Conservation (phyloP, 1,140 invertebrate genomes). For the Drosophila ercepeae region DNA sequence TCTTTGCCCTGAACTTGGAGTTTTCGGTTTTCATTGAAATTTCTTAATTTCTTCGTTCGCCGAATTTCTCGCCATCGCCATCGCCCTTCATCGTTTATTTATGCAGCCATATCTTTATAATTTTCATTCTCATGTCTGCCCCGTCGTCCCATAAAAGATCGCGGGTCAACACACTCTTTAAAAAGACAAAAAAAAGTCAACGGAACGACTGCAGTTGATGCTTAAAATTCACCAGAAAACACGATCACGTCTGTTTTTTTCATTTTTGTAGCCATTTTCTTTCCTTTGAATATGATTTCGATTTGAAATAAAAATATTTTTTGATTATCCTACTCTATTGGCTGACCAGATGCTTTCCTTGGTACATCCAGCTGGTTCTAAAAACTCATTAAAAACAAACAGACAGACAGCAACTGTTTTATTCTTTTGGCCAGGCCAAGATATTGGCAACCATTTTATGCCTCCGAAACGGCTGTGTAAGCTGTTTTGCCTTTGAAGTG, state of each 20-base stretch:
- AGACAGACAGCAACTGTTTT: neutral
- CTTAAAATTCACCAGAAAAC: neutral
- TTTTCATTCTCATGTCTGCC: conserved; percentile 18
- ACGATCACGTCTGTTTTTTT: neutral
- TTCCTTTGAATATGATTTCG: neutral
- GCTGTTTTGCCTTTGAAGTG: too few relatives aligned
- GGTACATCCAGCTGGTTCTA: neutral
- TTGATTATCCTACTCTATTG: neutral
- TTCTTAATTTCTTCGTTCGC: conserved; percentile 45
- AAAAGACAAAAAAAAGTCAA: neutral
- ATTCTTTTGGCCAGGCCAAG: too few relatives aligned
- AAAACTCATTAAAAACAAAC: neutral
- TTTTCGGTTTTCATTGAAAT: conserved; percentile 33
- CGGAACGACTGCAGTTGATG: neutral
- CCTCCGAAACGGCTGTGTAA: too few relatives aligned
- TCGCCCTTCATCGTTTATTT: conserved; percentile 40
- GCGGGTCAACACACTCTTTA: neutral
- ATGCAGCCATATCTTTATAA: conserved; percentile 56
- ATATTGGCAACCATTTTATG: too few relatives aligned
- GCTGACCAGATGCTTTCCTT: neutral
- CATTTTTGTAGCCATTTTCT: neutral
- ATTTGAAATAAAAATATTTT: neutral
- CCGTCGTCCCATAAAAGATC: neutral
- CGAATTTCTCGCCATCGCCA: conserved; percentile 28
- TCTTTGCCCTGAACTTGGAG: conserved; percentile 10